Conservation (phyloP, 2,797 vertebrate genomes). For the Oreochromis grahami region DNA sequence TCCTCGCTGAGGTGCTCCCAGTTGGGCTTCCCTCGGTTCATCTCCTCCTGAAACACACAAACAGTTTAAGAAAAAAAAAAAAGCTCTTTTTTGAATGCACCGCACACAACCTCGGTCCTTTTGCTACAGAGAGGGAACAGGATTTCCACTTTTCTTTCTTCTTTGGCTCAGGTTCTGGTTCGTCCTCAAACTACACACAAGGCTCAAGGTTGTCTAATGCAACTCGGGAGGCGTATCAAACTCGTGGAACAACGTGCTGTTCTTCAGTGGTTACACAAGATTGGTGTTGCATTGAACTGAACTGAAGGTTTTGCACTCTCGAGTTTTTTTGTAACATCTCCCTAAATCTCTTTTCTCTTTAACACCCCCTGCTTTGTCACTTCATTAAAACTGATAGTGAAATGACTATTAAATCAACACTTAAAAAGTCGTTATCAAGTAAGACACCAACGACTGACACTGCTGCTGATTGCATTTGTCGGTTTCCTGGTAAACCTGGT, state of each 20-base stretch:
- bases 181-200: conserved; percentile 1
- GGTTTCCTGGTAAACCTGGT: background rate
- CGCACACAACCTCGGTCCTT: background rate
- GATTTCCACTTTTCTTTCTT: conserved; percentile 40
- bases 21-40: conserved; percentile 98
- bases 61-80: background rate
- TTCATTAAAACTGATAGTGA: background rate
- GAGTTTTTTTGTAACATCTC: background rate
- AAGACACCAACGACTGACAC: accelerated
- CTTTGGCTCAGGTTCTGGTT: conserved; percentile 38
- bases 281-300: conserved; percentile 15
- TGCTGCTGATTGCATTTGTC: background rate
- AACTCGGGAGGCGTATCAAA: conserved; percentile 11
- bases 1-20: conserved; percentile 99
- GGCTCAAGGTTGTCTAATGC: conserved; percentile 40
- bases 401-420: background rate
- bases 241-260: conserved; percentile 10
- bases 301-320: background rate
- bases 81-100: conserved; percentile 29
- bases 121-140: conserved; percentile 7
- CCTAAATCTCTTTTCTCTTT: background rate
- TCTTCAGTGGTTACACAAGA: conserved; percentile 20
- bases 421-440: background rate
- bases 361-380: background rate
- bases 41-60: conserved; percentile 87